Evolutionary conservation across 2,113 vertebrate species (phyloP).

Genomic region (Nesogale talazaci): DNA sequence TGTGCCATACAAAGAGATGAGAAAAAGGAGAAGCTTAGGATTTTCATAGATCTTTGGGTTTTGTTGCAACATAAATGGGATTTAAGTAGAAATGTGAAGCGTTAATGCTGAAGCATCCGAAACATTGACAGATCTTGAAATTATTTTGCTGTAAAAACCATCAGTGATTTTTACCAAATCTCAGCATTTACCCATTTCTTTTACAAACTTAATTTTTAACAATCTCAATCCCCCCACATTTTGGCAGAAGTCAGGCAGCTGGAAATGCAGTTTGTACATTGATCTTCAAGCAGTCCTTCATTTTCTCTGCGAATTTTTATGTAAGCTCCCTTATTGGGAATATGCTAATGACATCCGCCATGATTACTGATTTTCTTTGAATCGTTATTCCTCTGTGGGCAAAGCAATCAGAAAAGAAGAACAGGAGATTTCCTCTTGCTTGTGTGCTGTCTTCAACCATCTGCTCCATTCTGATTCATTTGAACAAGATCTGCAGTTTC

Average conservation of each 20-base stretch:
- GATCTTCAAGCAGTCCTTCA: conserved; percentile 89
- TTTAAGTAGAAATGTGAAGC: conserved; percentile 71
- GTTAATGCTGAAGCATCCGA: conserved; percentile 55
- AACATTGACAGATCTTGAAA: conserved; percentile 61
- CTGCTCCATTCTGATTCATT: conserved; percentile 92
- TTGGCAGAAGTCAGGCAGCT: conserved; percentile 90
- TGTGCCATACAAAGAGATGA: conserved; percentile 62
- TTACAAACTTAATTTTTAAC: conserved; percentile 77
- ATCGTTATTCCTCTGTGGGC: conserved; percentile 94
- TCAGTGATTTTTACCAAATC: conserved; percentile 49
- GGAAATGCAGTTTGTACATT: conserved; percentile 88
- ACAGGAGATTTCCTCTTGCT: conserved; percentile 93
- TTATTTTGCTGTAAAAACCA: conserved; percentile 52
- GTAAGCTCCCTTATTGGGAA: conserved; percentile 94
- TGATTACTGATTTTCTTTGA: conserved; percentile 98
- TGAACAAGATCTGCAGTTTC: conserved; percentile 91
- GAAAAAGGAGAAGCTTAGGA: conserved; percentile 58
- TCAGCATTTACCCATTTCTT: conserved; percentile 35
- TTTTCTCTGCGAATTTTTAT: conserved; percentile 90
- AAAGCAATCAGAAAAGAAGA: conserved; percentile 94
- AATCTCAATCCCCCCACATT: conserved; percentile 79
- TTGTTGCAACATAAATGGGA: conserved; percentile 64
- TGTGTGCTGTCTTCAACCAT: conserved; percentile 91
- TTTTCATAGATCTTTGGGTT: conserved; percentile 68
- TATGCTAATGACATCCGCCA: conserved; percentile 96